Percentiles rank a stretch among this genome's conserved stretches.
Conservation (phyloP, 2,888 invertebrate species). For the Lepidochrysops patricia region DNA sequence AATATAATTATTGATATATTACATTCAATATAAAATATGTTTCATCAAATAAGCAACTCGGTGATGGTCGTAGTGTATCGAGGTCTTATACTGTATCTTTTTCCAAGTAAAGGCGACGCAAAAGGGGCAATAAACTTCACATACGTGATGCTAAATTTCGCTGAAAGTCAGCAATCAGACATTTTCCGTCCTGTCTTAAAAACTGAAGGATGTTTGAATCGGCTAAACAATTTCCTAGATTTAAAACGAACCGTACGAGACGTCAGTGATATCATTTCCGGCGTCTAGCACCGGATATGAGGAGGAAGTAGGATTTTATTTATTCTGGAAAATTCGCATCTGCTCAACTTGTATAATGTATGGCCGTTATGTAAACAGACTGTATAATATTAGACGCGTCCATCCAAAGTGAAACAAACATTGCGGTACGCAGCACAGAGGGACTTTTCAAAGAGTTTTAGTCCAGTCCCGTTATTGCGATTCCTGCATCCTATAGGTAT, state of each 20-base stretch:
- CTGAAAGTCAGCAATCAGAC: neutral
- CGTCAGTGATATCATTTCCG: neutral
- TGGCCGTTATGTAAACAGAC: neutral
- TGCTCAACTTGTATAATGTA: neutral
- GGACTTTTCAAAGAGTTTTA: neutral
- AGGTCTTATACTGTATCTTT: too few relatives aligned
- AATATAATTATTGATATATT: too few relatives aligned
- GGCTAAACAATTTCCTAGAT: neutral
- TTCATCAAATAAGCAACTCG: too few relatives aligned
- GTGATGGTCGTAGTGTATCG: too few relatives aligned
- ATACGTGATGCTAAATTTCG: neutral
- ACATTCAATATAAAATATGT: too few relatives aligned
- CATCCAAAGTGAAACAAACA: neutral
- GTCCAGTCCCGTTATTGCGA: neutral
- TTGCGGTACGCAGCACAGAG: neutral
- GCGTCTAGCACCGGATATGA: neutral
- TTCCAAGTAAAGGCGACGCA: too few relatives aligned
- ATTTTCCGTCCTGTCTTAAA: neutral
- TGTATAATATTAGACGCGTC: neutral
- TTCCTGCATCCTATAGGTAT: too few relatives aligned
- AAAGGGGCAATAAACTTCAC: neutral
- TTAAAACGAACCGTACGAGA: neutral
- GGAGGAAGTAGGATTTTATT: neutral
- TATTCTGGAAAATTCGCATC: neutral
- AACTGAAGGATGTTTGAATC: neutral